Evolutionary conservation across 2,113 vertebrate genomes (phyloP).

Genomic region (Bubo bubo): DNA sequence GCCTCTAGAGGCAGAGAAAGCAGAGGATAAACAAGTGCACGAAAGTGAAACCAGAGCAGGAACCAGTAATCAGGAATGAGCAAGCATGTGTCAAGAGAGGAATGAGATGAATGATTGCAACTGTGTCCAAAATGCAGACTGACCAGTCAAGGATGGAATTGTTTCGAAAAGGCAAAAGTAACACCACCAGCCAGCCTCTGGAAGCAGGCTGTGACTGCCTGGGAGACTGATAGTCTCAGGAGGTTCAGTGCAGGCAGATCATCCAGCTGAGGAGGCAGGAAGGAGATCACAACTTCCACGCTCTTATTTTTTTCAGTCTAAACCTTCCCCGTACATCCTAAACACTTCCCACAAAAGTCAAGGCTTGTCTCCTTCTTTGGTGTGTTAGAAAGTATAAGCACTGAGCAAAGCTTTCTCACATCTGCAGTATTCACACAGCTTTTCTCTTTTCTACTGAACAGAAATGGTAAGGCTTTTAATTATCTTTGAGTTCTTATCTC

Average conservation of each 20-base stretch:
- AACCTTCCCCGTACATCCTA: background rate
- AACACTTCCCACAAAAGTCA: background rate
- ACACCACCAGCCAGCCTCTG: background rate
- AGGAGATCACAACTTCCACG: background rate
- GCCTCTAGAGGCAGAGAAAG: background rate
- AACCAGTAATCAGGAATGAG: background rate
- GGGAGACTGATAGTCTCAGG: background rate
- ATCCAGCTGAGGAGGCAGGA: background rate
- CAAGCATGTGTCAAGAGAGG: background rate
- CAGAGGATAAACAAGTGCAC: background rate
- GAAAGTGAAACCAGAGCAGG: background rate
- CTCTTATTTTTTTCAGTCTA: background rate
- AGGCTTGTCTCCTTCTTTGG: background rate
- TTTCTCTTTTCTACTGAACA: background rate
- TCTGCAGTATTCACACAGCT: background rate
- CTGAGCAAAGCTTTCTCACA: background rate
- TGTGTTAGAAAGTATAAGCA: background rate
- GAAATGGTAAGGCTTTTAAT: background rate
- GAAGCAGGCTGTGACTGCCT: background rate
- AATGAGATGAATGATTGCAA: background rate
- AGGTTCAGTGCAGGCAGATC: background rate
- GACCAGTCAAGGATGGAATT: background rate
- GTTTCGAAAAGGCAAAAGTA: background rate
- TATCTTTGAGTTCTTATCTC: background rate
- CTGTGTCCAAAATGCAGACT: background rate